A percentile compares a stretch with the other conserved stretches of the same genome.
These are phyloP conservation scores for Drosophila serrata DNA, from an alignment of 1,140 invertebrate species.

Conservation along the genomic window DNA sequence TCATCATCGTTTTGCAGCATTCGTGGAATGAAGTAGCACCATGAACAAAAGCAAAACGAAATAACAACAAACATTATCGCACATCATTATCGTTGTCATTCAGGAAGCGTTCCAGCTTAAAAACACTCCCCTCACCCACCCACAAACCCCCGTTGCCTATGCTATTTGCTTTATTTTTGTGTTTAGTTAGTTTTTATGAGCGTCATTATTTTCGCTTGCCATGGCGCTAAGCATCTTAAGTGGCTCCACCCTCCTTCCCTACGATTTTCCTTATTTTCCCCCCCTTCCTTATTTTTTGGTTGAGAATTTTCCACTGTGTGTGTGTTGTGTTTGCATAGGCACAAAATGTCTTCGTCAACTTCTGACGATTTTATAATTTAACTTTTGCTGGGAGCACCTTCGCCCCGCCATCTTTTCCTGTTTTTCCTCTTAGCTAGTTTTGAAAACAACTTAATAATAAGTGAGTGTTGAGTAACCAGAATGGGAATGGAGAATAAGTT, in stretches of 20 bases:
- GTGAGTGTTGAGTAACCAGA: constrained; percentile 39
- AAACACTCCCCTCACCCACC: constrained; percentile 17
- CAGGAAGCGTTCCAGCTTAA: constrained; percentile 65
- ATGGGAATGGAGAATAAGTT: constrained; percentile 8
- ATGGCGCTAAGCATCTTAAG: constrained; percentile 83
- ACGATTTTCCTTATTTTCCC: constrained; percentile 10
- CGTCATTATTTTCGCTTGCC: constrained; percentile 83
- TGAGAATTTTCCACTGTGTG: constrained; percentile 8
- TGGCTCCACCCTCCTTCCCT: constrained; percentile 34
- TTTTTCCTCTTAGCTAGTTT: constrained; percentile 59
- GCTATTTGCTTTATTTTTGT: constrained; percentile 77
- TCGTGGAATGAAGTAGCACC: constrained; percentile 52
- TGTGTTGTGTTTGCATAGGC: constrained; percentile 71
- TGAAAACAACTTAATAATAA: constrained; percentile 78
- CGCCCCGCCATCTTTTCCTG: constrained; percentile 1
- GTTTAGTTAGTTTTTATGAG: constrained; percentile 84
- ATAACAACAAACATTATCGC: constrained; percentile 74
- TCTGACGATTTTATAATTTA: constrained; percentile 79
- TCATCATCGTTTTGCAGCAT: constrained; percentile 45
- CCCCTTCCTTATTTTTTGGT: constrained; percentile 18
- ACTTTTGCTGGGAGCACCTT: constrained; percentile 51
- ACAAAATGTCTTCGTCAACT: constrained; percentile 65
- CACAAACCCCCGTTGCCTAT: constrained; percentile 9
- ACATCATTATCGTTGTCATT: constrained; percentile 84
- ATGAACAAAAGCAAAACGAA: constrained; percentile 77